These are phyloP conservation scores for Poecilia gillii DNA, from an alignment of 2,797 vertebrate genomes.

Conservation along the genomic window DNA sequence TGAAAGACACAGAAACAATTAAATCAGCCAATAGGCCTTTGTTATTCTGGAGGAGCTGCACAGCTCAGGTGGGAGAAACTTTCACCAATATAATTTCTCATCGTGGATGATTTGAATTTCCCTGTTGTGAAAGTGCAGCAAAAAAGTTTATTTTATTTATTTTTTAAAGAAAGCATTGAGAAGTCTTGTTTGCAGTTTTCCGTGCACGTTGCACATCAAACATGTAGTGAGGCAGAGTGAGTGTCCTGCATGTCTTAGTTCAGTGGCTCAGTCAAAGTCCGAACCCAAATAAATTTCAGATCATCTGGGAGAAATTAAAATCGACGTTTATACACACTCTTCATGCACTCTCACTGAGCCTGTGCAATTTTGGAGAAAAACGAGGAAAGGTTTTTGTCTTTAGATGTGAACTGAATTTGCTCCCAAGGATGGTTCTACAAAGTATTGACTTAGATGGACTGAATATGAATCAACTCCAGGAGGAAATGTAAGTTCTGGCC, in stretches of 20 bases:
- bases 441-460: neutral
- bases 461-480: neutral
- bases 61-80: neutral
- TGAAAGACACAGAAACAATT: neutral
- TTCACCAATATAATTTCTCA: neutral
- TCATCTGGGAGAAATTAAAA: neutral
- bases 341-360: neutral
- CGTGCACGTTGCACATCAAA: neutral
- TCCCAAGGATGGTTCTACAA: neutral
- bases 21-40: neutral
- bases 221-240: neutral
- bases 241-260: neutral
- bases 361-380: neutral
- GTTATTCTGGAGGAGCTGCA: neutral
- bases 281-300: neutral
- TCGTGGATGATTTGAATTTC: neutral
- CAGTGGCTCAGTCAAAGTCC: neutral
- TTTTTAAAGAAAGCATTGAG: neutral
- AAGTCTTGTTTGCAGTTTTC: neutral
- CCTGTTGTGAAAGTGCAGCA: neutral
- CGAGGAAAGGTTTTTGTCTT: neutral
- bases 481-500: slow-evolving; percentile 19
- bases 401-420: neutral
- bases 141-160: neutral
- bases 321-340: neutral